Percentiles rank a stretch among this genome's conserved stretches.
Evolutionary conservation across 2,113 vertebrate species (phyloP).

Genomic region (Felis chaus): DNA sequence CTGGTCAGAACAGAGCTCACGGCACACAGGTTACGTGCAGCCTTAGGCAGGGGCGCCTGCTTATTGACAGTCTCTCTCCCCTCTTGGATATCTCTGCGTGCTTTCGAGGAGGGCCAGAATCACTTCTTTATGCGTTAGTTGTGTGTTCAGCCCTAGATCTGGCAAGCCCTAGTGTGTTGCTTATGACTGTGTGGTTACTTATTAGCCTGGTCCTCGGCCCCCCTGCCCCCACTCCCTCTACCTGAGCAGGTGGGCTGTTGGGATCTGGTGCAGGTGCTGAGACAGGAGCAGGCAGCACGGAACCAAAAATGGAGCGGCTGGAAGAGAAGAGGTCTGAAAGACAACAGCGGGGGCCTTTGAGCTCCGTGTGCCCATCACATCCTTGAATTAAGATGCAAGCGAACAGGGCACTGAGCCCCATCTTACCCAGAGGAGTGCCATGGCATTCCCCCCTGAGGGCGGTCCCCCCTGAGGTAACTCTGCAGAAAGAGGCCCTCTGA

Average conservation of each 20-base stretch:
- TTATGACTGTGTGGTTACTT: rapidly evolving
- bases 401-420: neutral
- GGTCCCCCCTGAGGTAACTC: neutral
- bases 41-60: rapidly evolving
- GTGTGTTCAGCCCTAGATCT: neutral
- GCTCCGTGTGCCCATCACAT: neutral
- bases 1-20: neutral
- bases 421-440: neutral
- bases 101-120: neutral
- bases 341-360: slow-evolving; percentile 1
- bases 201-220: neutral
- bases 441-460: neutral
- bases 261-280: slow-evolving; percentile 82
- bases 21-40: too few species aligned
- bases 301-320: slow-evolving; percentile 88
- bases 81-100: rapidly evolving
- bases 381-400: neutral
- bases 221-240: slow-evolving; percentile 75
- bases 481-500: neutral
- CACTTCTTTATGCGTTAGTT: rapidly evolving
- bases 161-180: neutral
- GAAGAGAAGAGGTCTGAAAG: slow-evolving; percentile 94
- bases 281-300: slow-evolving; percentile 84
- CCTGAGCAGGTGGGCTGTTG: slow-evolving; percentile 89
- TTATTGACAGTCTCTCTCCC: neutral